Percentiles rank a stretch among this genome's conserved stretches.
phyloP scores from a whole-genome alignment of 2,797 vertebrate species.

The Bovichtus variegatus region DNA sequence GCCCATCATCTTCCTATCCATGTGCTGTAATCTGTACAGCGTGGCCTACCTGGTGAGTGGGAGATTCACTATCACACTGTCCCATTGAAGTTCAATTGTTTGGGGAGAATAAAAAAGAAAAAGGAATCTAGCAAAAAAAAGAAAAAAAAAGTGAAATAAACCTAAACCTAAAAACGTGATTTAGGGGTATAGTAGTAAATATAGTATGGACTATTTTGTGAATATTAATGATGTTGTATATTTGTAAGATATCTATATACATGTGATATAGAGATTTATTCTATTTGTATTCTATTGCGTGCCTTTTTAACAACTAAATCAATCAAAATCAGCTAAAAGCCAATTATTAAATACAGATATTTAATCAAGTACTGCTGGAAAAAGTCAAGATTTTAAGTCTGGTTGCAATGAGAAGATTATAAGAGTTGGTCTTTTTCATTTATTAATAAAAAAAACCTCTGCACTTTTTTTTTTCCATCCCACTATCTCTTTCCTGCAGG shows the following conservation, averaged over 20 bases:
- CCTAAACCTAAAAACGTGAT: too few species aligned
- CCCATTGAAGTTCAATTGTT: neutral
- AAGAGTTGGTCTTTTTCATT: neutral
- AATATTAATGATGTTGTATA: neutral
- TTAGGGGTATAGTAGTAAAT: neutral
- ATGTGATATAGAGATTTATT: neutral
- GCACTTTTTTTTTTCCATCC: neutral
- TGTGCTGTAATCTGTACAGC: conserved; percentile 99
- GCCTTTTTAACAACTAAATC: neutral
- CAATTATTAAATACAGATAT: neutral
- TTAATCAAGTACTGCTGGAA: neutral
- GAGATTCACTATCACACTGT: neutral
- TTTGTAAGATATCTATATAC: neutral
- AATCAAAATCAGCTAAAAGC: too few species aligned
- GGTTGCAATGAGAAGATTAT: neutral
- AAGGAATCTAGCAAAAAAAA: neutral
- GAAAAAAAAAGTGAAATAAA: neutral
- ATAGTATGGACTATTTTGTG: neutral
- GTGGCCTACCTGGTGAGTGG: conserved; percentile 93
- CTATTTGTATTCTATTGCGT: neutral
- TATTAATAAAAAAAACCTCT: neutral
- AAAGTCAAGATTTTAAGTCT: neutral
- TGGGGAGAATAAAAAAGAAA: neutral
- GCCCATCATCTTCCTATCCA: conserved; percentile 98
- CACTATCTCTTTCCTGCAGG: conserved; percentile 53